These are phyloP conservation scores for Tetramorium parvispinum DNA, from an alignment of 1,140 invertebrate species.

Conservation along the genomic window DNA sequence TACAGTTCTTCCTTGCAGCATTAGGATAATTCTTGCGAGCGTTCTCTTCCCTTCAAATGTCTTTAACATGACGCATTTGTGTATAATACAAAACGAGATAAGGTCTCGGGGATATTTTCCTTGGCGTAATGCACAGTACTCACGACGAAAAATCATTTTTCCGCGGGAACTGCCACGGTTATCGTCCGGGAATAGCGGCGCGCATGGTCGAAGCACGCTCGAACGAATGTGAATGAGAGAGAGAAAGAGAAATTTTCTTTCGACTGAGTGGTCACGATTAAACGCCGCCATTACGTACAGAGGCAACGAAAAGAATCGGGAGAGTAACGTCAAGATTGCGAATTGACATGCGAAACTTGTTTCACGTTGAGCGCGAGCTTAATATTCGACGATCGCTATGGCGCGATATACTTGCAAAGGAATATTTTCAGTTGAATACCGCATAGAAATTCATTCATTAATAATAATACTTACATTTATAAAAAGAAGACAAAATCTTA, in stretches of 20 bases:
- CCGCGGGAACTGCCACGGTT: conserved; percentile 43
- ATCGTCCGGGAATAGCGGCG: conserved; percentile 47
- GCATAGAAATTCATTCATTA: background rate
- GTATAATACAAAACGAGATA: conserved; percentile 19
- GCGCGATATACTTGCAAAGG: conserved; percentile 13
- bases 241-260: conserved; percentile 44
- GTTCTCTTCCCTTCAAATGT: background rate
- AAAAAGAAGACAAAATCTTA: background rate
- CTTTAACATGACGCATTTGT: conserved; percentile 26
- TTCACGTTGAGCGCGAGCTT: background rate
- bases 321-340: conserved; percentile 44
- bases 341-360: conserved; percentile 60
- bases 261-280: conserved; percentile 46
- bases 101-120: conserved; percentile 39
- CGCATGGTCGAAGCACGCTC: conserved; percentile 31
- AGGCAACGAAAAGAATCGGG: conserved; percentile 39
- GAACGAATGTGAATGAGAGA: conserved; percentile 50
- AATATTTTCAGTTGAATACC: background rate
- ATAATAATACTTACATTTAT: background rate
- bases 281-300: conserved; percentile 51
- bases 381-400: background rate
- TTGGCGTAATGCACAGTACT: conserved; percentile 44
- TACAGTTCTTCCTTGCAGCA: background rate
- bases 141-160: conserved; percentile 63
- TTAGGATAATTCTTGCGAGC: conserved; percentile 21